Base-by-base conservation (phyloP, 2,888 invertebrate genomes). In the Cantharis lateralis region DNA sequence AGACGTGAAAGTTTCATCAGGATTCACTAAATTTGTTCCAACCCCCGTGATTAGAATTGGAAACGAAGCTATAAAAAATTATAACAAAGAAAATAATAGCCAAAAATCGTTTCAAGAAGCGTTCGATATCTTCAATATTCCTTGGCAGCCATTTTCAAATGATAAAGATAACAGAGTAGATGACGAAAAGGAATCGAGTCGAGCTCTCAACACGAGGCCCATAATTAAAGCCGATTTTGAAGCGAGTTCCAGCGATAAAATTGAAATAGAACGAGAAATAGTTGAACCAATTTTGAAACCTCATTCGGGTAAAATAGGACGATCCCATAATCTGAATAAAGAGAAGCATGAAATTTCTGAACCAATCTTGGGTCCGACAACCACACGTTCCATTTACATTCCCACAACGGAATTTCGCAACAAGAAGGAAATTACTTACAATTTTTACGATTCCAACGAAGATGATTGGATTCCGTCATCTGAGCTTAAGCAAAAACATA, bases 281-380 rank as follows among this genome's bases (percentile, higher is more conserved):
- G 92, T 93, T 0, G 95, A 95, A 82, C 95, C 95, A 0, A 91
- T 95, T 3, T 88, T 95, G 0, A 91, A 92, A 77, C 91, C 93
- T 0, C 90, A 90, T 0, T 89, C 91, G 0, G 90, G 89, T 80
- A 90, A 91, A 83, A 87, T 91, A 66, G 89, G 91, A 3, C 84
- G 90, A 15, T 89, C 91, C 15, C 89, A 90, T 71, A 85, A 88
- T 15, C 89, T 87, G 28, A 82, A 84, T 11, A 86, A 84, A 76
- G 85, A 84, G n/a, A 86, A 86, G 70, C 86, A 88, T 0, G 93
- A 93, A 86, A 93, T 93, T 81, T 92, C 92, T 0, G 93, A 93
- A 84, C 93, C 93, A 0, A 89, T 93, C 16, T 86, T 93, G 15
- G 85, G 87, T n/a, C 86, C 88, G 1, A 88, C 87, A 0, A 87